These are phyloP conservation scores for Ptilorrhoa leucosticta DNA, from an alignment of 2,113 vertebrate species.

Conservation along the genomic window DNA sequence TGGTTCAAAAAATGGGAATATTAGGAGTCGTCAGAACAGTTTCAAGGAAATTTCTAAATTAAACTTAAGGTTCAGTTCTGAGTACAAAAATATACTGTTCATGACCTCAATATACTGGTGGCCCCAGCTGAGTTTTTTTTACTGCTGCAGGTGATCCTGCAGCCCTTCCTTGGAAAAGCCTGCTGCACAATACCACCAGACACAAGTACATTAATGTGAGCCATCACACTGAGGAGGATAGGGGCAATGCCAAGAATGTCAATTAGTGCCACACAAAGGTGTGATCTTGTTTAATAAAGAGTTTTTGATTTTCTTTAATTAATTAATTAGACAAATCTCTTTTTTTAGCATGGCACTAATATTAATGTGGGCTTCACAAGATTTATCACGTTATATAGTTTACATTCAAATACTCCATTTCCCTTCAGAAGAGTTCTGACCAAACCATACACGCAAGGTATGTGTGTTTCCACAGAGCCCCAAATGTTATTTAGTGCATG, in stretches of 20 bases:
- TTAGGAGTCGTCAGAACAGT: not conserved
- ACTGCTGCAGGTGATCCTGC: not conserved
- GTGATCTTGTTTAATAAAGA: not conserved
- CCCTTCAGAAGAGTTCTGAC: not conserved
- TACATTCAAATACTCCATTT: not conserved
- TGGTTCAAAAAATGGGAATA: not conserved
- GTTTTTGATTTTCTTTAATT: not conserved
- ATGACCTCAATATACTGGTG: not conserved
- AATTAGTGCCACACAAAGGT: not conserved
- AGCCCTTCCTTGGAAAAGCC: not conserved
- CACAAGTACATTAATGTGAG: fast-evolving
- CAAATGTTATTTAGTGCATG: not conserved
- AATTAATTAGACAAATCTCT: not conserved
- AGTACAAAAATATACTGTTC: not conserved
- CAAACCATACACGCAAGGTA: not conserved
- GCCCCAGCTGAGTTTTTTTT: not conserved
- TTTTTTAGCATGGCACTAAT: not conserved
- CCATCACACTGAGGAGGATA: not conserved
- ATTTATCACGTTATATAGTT: not conserved
- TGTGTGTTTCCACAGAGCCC: not conserved
- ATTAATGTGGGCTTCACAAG: not conserved
- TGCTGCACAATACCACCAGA: not conserved
- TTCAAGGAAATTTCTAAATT: not conserved
- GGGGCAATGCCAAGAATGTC: not conserved
- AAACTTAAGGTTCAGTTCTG: not conserved